phyloP scores from a whole-genome alignment of 2,797 vertebrate species.

The Aulostomus chinensis region DNA sequence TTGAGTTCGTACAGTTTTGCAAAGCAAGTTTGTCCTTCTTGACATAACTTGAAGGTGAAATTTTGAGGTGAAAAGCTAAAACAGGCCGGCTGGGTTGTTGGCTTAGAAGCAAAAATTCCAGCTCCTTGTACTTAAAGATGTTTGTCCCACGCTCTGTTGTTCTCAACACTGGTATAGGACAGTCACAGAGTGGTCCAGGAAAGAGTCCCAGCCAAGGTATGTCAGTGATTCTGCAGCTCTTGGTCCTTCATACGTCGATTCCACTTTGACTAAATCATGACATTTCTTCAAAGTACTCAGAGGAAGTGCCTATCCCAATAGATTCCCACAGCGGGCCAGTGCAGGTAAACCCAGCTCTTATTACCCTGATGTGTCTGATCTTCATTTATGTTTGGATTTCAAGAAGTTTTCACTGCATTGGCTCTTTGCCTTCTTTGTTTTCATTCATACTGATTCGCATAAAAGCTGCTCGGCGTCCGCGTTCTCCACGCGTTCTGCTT shows the following conservation, averaged over 20 bases:
- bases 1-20: too few species aligned
- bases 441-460: conserved; percentile 7
- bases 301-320: conserved; percentile 77
- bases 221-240: conserved; percentile 21
- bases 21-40: too few species aligned
- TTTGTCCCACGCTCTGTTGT: conserved; percentile 48
- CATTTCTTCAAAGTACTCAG: conserved; percentile 87
- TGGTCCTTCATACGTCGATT: conserved; percentile 9
- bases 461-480: conserved; percentile 40
- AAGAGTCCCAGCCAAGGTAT: conserved; percentile 84
- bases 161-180: conserved; percentile 79
- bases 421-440: neutral
- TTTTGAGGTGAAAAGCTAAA: too few species aligned
- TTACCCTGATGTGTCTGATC: conserved; percentile 20
- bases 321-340: conserved; percentile 69
- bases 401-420: conserved; percentile 6
- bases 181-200: conserved; percentile 81
- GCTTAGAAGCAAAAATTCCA: neutral
- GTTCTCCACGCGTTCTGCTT: conserved; percentile 44
- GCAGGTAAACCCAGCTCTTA: conserved; percentile 80
- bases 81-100: too few species aligned
- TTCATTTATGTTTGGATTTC: neutral
- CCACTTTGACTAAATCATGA: conserved; percentile 58
- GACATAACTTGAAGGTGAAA: too few species aligned
- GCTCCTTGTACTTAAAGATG: conserved; percentile 3